phyloP scores from a whole-genome alignment of 2,888 invertebrate genomes.

The Scotopteryx bipunctaria region DNA sequence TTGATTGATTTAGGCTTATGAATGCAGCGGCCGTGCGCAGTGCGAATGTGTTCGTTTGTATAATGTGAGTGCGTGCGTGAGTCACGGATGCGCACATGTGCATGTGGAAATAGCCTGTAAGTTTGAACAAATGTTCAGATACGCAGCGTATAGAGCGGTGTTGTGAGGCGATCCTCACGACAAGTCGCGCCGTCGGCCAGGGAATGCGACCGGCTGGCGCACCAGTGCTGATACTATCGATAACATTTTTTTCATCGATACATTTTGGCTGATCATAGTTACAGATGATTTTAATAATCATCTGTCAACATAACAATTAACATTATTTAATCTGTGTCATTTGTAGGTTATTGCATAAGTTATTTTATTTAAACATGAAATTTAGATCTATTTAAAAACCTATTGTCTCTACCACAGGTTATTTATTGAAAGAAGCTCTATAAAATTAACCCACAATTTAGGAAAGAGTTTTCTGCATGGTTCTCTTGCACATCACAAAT shows the following conservation, averaged over 20 bases:
- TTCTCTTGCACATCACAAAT: too few species aligned
- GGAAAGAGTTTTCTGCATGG: too few species aligned
- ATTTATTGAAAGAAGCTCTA: too few species aligned
- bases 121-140: slow-evolving; percentile 73
- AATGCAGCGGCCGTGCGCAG: slow-evolving; percentile 49
- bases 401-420: too few species aligned
- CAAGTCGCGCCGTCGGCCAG: slow-evolving; percentile 65
- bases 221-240: slow-evolving; percentile 62
- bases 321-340: too few species aligned
- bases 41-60: slow-evolving; percentile 61
- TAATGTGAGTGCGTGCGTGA: slow-evolving; percentile 73
- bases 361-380: too few species aligned
- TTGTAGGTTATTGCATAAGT: too few species aligned
- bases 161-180: slow-evolving; percentile 67
- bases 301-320: too few species aligned
- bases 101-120: slow-evolving; percentile 75
- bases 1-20: slow-evolving; percentile 49
- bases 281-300: too few species aligned
- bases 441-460: too few species aligned
- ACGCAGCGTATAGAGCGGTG: slow-evolving; percentile 50
- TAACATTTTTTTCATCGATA: slow-evolving; percentile 33
- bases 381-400: too few species aligned
- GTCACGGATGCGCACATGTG: slow-evolving; percentile 76
- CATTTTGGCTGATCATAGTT: too few species aligned
- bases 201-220: slow-evolving; percentile 80